phyloP scores from a whole-genome alignment of 2,888 invertebrate genomes.

The Bugula neritina region DNA sequence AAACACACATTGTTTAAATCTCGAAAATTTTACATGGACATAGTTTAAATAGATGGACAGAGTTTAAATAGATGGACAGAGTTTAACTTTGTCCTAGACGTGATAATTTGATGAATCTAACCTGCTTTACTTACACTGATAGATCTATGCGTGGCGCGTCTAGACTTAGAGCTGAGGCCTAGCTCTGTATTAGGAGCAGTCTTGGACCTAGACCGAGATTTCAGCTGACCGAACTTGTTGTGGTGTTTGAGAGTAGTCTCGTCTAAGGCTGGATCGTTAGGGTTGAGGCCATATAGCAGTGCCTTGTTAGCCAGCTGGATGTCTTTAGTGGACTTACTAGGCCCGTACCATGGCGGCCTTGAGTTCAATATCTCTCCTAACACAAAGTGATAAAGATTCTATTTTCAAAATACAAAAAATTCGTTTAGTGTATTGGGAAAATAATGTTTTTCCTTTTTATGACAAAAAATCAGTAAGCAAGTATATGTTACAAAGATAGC shows the following conservation, averaged over 20 bases:
- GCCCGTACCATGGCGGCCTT: slow-evolving; percentile 45
- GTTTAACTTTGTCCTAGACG: too few species aligned
- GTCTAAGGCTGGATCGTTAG: slow-evolving; percentile 44
- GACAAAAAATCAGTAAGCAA: too few species aligned
- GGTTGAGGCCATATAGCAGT: slow-evolving; percentile 40
- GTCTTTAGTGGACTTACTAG: slow-evolving; percentile 44
- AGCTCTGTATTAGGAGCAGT: slow-evolving; percentile 36
- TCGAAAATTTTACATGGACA: too few species aligned
- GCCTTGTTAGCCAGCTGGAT: slow-evolving; percentile 40
- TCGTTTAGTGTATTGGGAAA: too few species aligned
- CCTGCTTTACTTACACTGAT: slow-evolving; percentile 39
- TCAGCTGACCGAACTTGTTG: slow-evolving; percentile 40
- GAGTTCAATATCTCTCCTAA: slow-evolving; percentile 26
- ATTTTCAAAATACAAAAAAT: too few species aligned
- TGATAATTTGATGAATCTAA: too few species aligned
- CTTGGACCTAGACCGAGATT: slow-evolving; percentile 28
- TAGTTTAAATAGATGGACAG: too few species aligned
- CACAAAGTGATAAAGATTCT: slow-evolving; percentile 7
- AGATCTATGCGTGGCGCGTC: slow-evolving; percentile 37
- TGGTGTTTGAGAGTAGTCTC: slow-evolving; percentile 39
- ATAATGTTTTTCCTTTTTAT: too few species aligned
- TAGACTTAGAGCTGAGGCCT: slow-evolving; percentile 35
- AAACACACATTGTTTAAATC: too few species aligned
- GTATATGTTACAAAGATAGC: too few species aligned
- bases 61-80: too few species aligned